Evolutionary conservation across 2,888 invertebrate species (phyloP).

Genomic region (Agrotis segetum): DNA sequence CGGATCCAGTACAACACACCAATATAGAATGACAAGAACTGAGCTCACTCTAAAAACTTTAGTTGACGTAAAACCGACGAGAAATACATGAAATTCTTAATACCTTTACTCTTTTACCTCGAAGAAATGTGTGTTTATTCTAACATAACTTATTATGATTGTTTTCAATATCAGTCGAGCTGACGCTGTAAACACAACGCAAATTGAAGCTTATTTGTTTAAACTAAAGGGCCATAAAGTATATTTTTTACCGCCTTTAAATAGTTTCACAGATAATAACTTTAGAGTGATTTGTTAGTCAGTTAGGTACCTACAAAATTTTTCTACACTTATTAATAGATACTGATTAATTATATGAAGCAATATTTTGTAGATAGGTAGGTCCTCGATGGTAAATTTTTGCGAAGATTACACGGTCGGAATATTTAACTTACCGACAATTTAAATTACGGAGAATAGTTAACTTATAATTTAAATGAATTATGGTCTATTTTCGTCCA

Average conservation of each 20-base stretch:
- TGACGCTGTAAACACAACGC: conserved; percentile 29
- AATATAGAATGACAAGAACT: background rate
- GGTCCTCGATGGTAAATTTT: too few relatives aligned
- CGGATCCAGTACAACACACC: background rate
- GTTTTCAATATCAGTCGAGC: conserved; percentile 34
- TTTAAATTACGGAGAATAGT: too few relatives aligned
- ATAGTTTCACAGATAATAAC: conserved; percentile 39
- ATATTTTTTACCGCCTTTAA: conserved; percentile 27
- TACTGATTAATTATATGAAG: too few relatives aligned
- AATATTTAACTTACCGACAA: too few relatives aligned
- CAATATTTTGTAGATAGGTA: too few relatives aligned
- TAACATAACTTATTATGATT: conserved; percentile 41
- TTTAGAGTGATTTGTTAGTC: conserved; percentile 7
- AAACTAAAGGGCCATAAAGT: conserved; percentile 49
- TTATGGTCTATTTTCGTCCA: too few relatives aligned
- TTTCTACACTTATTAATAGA: too few relatives aligned
- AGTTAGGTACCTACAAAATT: too few relatives aligned
- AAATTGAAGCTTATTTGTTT: conserved; percentile 49
- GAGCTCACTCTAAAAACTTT: conserved; percentile 12
- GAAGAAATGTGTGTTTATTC: conserved; percentile 43
- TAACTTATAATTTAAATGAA: too few relatives aligned
- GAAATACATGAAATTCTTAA: conserved; percentile 36
- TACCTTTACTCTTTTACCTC: conserved; percentile 31
- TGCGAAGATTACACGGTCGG: too few relatives aligned
- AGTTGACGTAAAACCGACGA: background rate